phyloP scores from a whole-genome alignment of 2,113 vertebrate species.

The Bos javanicus region DNA sequence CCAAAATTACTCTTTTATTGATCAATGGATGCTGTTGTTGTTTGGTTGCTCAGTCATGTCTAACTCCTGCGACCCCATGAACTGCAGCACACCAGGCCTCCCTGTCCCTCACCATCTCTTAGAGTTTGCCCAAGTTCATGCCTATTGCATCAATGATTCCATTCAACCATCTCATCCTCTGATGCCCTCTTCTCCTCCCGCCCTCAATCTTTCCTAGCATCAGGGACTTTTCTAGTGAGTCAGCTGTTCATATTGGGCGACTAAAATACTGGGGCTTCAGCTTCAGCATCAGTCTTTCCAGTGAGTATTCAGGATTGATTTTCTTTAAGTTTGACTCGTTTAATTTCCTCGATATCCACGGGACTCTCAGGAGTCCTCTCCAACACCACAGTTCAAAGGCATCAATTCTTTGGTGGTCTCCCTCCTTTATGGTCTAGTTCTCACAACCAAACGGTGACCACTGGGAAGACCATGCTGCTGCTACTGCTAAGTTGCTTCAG shows the following conservation, averaged over 20 bases:
- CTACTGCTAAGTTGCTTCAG: no score
- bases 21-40: neutral
- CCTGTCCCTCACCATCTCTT: neutral
- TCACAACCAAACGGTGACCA: accelerated
- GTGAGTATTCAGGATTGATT: neutral
- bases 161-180: neutral
- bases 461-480: neutral
- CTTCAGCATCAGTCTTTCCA: neutral
- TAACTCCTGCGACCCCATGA: accelerated
- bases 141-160: neutral
- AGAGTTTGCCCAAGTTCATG: neutral
- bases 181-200: neutral
- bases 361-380: neutral
- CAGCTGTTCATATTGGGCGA: neutral
- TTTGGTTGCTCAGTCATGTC: neutral
- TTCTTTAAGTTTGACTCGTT: neutral
- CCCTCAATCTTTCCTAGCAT: neutral
- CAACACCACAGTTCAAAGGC: neutral
- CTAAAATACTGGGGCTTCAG: neutral
- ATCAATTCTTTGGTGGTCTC: neutral
- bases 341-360: neutral
- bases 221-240: neutral
- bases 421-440: neutral
- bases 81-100: accelerated
- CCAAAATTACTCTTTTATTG: neutral